A percentile compares a stretch with the other conserved stretches of the same genome.
Conservation (phyloP, 2,113 vertebrate species). For the Pundamilia nyererei region DNA sequence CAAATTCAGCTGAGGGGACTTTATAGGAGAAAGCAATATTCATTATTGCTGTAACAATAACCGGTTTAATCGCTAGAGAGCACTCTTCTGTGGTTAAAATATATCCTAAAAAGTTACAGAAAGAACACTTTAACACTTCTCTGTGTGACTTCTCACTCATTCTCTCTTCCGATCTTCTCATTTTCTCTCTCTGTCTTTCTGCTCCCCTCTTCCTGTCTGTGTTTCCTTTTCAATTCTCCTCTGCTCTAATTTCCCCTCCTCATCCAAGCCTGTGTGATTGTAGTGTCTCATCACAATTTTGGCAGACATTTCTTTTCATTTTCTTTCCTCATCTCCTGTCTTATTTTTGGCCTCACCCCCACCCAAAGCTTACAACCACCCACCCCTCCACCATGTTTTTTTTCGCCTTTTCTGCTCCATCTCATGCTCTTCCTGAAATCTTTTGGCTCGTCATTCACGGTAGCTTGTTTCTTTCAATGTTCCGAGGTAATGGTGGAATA, state of each 20-base stretch:
- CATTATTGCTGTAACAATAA: neutral
- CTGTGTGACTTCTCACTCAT: neutral
- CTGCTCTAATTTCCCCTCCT: slow-evolving; percentile 48
- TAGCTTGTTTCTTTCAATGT: slow-evolving; percentile 68
- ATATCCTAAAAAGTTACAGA: neutral
- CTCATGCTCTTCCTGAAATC: slow-evolving; percentile 43
- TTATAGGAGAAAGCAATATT: neutral
- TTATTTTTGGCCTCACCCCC: slow-evolving; percentile 44
- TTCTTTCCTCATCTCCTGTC: slow-evolving; percentile 58
- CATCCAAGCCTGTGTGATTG: slow-evolving; percentile 29
- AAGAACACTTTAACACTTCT: neutral
- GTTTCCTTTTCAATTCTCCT: slow-evolving; percentile 39
- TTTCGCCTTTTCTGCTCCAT: neutral
- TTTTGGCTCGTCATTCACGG: slow-evolving; percentile 50
- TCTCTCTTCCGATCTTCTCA: neutral
- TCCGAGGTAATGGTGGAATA: slow-evolving; percentile 68
- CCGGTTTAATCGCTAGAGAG: neutral
- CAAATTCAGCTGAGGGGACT: neutral
- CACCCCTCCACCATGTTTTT: neutral
- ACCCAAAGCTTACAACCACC: neutral
- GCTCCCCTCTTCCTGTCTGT: neutral
- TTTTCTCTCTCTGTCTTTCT: neutral
- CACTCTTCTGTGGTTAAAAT: neutral
- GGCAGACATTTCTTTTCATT: slow-evolving; percentile 57
- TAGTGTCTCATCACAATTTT: slow-evolving; percentile 59